These are phyloP conservation scores for Corythoichthys intestinalis DNA, from an alignment of 2,113 vertebrate genomes.

Conservation along the genomic window DNA sequence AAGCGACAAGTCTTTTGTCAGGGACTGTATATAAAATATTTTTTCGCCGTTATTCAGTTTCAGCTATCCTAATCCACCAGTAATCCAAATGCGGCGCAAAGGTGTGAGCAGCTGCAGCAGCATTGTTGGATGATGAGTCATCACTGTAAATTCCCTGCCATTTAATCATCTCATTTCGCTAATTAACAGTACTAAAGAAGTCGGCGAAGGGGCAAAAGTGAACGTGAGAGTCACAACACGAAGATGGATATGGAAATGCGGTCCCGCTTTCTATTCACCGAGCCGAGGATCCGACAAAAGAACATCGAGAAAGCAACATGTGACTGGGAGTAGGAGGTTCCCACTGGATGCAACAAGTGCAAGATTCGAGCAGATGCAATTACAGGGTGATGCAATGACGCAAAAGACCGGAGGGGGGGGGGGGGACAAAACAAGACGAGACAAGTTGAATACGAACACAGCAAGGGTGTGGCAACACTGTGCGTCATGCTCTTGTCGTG, in stretches of 20 bases:
- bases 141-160: background rate
- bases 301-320: background rate
- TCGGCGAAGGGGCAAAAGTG: background rate
- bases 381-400: conserved; percentile 30
- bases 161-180: background rate
- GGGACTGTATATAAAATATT: no score
- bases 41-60: background rate
- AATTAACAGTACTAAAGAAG: background rate
- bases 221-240: background rate
- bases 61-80: background rate
- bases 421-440: conserved; percentile 25
- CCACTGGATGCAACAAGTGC: conserved; percentile 43
- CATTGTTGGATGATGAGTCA: background rate
- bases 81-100: background rate
- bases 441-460: conserved; percentile 37
- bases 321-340: conserved; percentile 22
- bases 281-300: background rate
- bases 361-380: conserved; percentile 37
- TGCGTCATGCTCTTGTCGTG: conserved; percentile 61
- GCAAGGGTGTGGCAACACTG: conserved; percentile 42
- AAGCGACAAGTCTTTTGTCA: no score
- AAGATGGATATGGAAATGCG: background rate
- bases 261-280: background rate
- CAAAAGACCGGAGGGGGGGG: background rate
- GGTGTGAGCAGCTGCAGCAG: background rate